phyloP scores from a whole-genome alignment of 2,797 vertebrate genomes.

The Eleutherodactylus coqui region DNA sequence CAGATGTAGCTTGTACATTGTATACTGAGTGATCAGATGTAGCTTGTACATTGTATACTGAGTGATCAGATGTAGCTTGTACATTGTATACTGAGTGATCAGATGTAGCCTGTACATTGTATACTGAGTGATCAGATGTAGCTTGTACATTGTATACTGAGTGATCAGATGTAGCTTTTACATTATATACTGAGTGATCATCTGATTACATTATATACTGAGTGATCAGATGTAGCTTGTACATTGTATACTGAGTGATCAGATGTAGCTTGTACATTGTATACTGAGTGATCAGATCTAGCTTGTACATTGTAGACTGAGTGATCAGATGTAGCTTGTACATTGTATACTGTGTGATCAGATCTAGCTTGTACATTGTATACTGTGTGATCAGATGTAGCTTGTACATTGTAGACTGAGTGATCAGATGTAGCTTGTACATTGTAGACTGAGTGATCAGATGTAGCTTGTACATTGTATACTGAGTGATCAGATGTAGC shows the following conservation, averaged over 20 bases:
- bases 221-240: not conserved
- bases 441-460: not conserved
- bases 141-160: not conserved
- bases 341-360: not conserved
- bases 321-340: not conserved
- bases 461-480: not conserved
- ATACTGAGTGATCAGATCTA: not conserved
- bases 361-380: not conserved
- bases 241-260: not conserved
- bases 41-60: too few relatives aligned
- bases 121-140: not conserved
- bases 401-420: too few relatives aligned
- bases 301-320: not conserved
- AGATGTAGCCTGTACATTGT: not conserved
- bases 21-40: not conserved
- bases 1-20: too few relatives aligned
- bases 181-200: not conserved
- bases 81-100: not conserved
- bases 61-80: not conserved
- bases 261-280: not conserved
- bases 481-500: not conserved
- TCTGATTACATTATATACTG: not conserved
- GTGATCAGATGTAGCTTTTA: not conserved
- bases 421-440: too few relatives aligned
- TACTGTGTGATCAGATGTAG: not conserved